These are phyloP conservation scores for Catotricha subobsoleta DNA, from an alignment of 2,888 invertebrate genomes.

Conservation along the genomic window DNA sequence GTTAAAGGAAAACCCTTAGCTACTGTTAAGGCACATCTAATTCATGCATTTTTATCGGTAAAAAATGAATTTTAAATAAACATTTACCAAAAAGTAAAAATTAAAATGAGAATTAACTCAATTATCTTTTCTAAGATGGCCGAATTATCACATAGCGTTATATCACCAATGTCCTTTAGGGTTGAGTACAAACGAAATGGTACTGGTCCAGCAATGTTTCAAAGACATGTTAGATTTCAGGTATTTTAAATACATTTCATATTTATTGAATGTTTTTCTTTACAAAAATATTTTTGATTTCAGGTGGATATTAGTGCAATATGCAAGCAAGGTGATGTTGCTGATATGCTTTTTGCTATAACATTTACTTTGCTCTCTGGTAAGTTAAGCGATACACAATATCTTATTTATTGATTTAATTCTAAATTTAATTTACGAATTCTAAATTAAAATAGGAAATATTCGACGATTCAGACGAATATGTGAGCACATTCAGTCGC, in stretches of 20 bases:
- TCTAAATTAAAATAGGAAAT: slow-evolving; percentile 76
- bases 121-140: slow-evolving; percentile 52
- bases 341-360: slow-evolving; percentile 70
- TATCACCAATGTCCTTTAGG: slow-evolving; percentile 92
- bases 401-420: not conserved
- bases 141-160: slow-evolving; percentile 92
- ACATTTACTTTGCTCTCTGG: slow-evolving; percentile 89
- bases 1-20: slow-evolving; percentile 93
- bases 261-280: too few relatives aligned
- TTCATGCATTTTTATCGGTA: slow-evolving; percentile 96
- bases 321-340: slow-evolving; percentile 48
- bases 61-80: slow-evolving; percentile 26
- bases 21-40: slow-evolving; percentile 93
- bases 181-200: slow-evolving; percentile 94
- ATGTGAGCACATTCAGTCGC: slow-evolving; percentile 89
- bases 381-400: slow-evolving; percentile 24
- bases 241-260: slow-evolving; percentile 30
- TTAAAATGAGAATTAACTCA: slow-evolving; percentile 1
- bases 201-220: slow-evolving; percentile 90
- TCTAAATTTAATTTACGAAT: not conserved
- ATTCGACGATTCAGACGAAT: slow-evolving; percentile 86
- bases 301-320: slow-evolving; percentile 73
- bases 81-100: not conserved
- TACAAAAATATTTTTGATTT: not conserved
- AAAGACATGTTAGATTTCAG: slow-evolving; percentile 90